Evolutionary conservation across 2,113 vertebrate species (phyloP).

Genomic region (Xiphophorus hellerii): DNA sequence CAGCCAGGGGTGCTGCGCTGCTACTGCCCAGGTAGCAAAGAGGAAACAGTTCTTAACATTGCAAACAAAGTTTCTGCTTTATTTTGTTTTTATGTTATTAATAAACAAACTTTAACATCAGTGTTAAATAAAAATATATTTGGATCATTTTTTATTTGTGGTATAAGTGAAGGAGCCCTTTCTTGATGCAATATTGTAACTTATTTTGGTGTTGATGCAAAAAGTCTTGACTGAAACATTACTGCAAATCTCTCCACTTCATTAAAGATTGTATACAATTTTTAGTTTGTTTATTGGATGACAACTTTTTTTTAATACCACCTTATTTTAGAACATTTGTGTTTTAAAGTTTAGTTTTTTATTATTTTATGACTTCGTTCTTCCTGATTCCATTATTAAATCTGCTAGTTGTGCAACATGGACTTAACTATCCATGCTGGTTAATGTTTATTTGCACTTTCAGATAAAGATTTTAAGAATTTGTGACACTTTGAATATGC

Average conservation of each 20-base stretch:
- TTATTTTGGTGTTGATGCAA: not conserved
- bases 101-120: no score
- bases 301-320: not conserved
- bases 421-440: not conserved
- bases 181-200: not conserved
- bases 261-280: not conserved
- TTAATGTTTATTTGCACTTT: not conserved
- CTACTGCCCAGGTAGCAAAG: slow-evolving; percentile 93
- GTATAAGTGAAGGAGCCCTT: not conserved
- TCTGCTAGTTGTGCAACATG: not conserved
- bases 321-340: not conserved
- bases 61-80: not conserved
- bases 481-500: not conserved
- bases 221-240: not conserved
- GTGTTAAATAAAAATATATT: no score
- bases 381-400: not conserved
- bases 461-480: not conserved
- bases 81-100: no score
- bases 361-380: not conserved
- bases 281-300: not conserved
- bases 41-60: not conserved
- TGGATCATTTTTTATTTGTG: no score
- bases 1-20: slow-evolving; percentile 97
- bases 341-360: not conserved
- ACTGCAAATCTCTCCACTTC: not conserved